Conservation (phyloP, 2,797 vertebrate species). For the Pogoniulus pusillus region DNA sequence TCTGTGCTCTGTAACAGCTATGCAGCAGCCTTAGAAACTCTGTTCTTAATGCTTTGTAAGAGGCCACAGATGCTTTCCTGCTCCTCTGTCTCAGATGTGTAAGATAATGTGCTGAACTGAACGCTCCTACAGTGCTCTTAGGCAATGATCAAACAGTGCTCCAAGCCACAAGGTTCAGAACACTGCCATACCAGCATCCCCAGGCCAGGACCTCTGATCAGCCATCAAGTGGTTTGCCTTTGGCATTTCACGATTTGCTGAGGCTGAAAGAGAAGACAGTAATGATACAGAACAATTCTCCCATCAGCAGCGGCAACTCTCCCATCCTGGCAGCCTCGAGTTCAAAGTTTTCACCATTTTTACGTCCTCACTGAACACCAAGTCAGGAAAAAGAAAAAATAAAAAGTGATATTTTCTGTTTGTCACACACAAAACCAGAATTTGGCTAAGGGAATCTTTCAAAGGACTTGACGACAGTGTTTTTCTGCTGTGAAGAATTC, state of each 20-base stretch:
- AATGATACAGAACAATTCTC: slow-evolving; percentile 33
- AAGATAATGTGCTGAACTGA: not conserved
- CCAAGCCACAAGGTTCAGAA: slow-evolving; percentile 43
- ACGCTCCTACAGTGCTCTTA: not conserved
- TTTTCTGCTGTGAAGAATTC: slow-evolving; percentile 9
- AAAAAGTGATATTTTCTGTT: not conserved
- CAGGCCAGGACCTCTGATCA: slow-evolving; percentile 11
- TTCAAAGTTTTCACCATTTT: not conserved
- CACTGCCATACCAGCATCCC: slow-evolving; percentile 1
- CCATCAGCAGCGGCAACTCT: slow-evolving; percentile 16
- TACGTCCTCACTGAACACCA: not conserved
- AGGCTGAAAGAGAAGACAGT: slow-evolving; percentile 47
- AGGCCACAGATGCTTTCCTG: not conserved
- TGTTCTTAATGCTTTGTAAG: not conserved
- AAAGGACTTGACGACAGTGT: not conserved
- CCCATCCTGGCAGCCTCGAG: not conserved
- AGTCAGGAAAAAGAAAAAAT: not conserved
- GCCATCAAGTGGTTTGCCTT: not conserved
- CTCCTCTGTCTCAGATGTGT: not conserved
- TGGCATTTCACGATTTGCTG: slow-evolving; percentile 44
- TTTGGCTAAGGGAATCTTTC: not conserved
- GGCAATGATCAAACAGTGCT: not conserved
- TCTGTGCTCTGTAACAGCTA: not conserved
- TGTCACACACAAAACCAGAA: not conserved
- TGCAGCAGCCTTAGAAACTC: not conserved